Conservation (phyloP, 1,140 invertebrate species). For the Drosophila suzukii region DNA sequence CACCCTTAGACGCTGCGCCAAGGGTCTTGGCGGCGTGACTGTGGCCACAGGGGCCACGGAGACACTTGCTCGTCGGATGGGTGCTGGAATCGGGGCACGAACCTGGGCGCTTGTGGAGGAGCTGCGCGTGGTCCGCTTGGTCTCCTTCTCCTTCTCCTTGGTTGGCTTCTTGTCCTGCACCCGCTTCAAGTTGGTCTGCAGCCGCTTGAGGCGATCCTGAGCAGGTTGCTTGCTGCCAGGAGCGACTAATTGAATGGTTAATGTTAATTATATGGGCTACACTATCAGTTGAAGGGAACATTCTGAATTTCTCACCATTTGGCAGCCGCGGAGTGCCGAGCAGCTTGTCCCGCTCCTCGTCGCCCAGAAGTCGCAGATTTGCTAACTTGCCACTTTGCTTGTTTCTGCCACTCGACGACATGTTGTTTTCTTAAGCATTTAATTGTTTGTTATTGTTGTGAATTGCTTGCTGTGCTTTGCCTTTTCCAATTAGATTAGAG, state of each 20-base stretch:
- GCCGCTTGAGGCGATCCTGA: constrained; percentile 68
- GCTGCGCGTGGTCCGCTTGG: constrained; percentile 1
- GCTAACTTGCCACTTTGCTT: neutral
- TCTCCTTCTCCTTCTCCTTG: constrained; percentile 6
- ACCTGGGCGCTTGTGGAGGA: neutral
- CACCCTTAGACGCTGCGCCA: neutral
- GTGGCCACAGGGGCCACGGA: neutral
- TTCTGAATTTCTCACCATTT: neutral
- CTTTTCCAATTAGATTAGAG: neutral
- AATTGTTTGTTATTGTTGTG: neutral
- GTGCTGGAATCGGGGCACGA: neutral
- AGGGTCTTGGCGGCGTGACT: neutral
- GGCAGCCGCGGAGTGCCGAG: neutral
- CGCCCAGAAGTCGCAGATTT: neutral
- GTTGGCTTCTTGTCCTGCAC: constrained; percentile 3
- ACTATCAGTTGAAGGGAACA: neutral
- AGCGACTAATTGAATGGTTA: neutral
- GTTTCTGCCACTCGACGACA: neutral
- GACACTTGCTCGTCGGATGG: neutral
- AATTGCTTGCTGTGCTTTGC: neutral
- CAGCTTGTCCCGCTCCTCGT: neutral
- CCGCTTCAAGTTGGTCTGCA: constrained; percentile 59
- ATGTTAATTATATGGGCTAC: no score
- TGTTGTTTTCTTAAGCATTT: neutral
- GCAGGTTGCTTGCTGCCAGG: constrained; percentile 43